phyloP scores from a whole-genome alignment of 2,797 vertebrate genomes.

The Eremophila alpestris region DNA sequence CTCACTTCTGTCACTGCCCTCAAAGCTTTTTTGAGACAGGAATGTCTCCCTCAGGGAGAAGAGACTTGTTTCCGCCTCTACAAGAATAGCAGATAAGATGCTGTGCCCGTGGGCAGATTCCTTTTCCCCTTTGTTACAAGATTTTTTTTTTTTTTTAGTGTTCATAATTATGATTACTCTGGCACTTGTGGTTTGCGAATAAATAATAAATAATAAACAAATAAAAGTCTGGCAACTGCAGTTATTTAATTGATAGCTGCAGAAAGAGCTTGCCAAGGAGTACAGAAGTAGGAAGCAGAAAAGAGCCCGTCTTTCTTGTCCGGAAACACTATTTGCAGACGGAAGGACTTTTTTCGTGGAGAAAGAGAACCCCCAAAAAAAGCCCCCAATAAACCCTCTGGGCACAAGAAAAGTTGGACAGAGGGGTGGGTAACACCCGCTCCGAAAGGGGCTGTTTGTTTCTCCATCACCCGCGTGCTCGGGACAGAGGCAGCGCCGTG shows the following conservation, averaged over 20 bases:
- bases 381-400: neutral
- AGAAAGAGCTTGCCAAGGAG: neutral
- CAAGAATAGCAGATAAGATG: neutral
- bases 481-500: rapidly evolving
- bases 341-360: neutral
- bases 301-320: neutral
- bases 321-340: neutral
- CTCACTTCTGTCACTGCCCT: neutral
- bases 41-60: neutral
- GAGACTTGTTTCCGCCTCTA: neutral
- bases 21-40: neutral
- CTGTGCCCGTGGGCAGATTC: neutral
- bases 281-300: neutral
- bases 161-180: neutral
- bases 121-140: neutral
- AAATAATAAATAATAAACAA: neutral
- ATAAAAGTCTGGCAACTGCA: neutral
- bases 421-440: rapidly evolving
- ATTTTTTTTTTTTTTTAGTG: no score
- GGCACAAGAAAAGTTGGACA: rapidly evolving
- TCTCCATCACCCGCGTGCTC: neutral
- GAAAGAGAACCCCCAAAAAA: neutral
- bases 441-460: rapidly evolving
- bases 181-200: neutral
- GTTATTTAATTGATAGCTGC: neutral